Evolutionary conservation across 2,888 invertebrate genomes (phyloP).

Genomic region (Steinernema carpocapsae): DNA sequence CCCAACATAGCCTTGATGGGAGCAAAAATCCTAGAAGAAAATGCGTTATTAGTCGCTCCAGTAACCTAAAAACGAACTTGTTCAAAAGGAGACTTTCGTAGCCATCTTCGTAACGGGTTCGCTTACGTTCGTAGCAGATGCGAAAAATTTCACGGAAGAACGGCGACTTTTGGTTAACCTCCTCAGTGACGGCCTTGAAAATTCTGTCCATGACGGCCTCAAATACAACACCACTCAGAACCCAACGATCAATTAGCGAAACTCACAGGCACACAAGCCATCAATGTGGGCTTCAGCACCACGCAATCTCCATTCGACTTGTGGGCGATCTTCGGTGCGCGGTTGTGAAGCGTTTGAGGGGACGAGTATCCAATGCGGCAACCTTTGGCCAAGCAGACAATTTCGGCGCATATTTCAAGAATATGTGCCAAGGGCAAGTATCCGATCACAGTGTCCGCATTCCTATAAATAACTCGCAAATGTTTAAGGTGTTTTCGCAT

Average conservation of each 20-base stretch:
- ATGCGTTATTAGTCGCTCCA: no score
- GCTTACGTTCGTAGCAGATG: constrained; percentile 92
- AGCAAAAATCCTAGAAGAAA: constrained; percentile 71
- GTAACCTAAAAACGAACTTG: constrained; percentile 62
- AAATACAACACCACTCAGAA: no score
- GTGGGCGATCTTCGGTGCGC: constrained; percentile 88
- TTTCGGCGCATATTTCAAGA: constrained; percentile 86
- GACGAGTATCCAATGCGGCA: constrained; percentile 95
- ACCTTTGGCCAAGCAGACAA: constrained; percentile 56
- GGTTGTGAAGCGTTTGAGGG: constrained; percentile 79
- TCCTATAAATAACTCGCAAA: constrained; percentile 53
- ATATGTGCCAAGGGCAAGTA: constrained; percentile 96
- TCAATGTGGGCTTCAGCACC: constrained; percentile 86
- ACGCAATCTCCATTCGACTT: constrained; percentile 93
- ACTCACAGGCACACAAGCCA: constrained; percentile 89
- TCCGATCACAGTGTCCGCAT: constrained; percentile 83
- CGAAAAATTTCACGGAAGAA: constrained; percentile 80
- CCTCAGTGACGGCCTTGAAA: constrained; percentile 82
- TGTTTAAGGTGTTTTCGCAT: no score
- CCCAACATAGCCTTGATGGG: constrained; percentile 84
- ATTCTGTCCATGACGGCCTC: constrained; percentile 94
- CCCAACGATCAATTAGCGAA: no score
- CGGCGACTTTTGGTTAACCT: constrained; percentile 77
- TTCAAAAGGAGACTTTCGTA: constrained; percentile 72
- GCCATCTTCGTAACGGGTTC: constrained; percentile 79